Base-by-base conservation (phyloP, 1,140 invertebrate species). In the Nixonia krombeini region DNA sequence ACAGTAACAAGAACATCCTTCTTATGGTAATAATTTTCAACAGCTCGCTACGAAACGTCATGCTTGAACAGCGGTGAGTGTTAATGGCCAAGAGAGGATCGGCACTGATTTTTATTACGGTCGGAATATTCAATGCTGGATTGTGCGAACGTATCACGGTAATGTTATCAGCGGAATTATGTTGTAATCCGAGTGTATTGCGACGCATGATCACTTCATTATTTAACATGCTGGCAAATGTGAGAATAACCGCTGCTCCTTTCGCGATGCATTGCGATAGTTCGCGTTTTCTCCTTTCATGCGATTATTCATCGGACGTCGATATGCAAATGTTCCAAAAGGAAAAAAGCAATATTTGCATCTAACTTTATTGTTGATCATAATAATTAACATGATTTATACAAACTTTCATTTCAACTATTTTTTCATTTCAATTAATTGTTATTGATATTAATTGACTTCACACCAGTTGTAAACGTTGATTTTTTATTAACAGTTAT, bases 211-310 rank as follows among this genome's bases (percentile, higher is more conserved):
- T 58, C 58, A 65, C 42, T 57, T 56, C 38, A 56, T 56, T 46
- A 63, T 49, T 63, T 21, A 33, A 57, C 51, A 57, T 49, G 51
- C 29, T 28, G 49, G 62, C 47, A 53, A 65, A 65, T 58, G 62
- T 58, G 62, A 65, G 53, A 65, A 55, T 38, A 21, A 55, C 17
- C 59, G 45, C 16, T 51, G 15, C 33, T 41, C 58, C 58, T 62
- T 62, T 62, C 50, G 45, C 58, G 50, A 62, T 53, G 44, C 37
- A 9, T 17, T 28, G 6, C 6, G 21, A 40, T 62, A 40, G 52
- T 58, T 57, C 56, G 56, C 56, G 49, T 52, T 57, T 62, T 49
- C 52, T 53, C 33, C n/a, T n/a, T n/a, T n/a, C n/a, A n/a, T n/a
- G n/a, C n/a, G n/a, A n/a, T n/a, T n/a, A n/a, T n/a, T n/a, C n/a